A percentile compares a stretch with the other conserved stretches of the same genome.
phyloP scores from a whole-genome alignment of 2,113 vertebrate genomes.

The Mus spicilegus region DNA sequence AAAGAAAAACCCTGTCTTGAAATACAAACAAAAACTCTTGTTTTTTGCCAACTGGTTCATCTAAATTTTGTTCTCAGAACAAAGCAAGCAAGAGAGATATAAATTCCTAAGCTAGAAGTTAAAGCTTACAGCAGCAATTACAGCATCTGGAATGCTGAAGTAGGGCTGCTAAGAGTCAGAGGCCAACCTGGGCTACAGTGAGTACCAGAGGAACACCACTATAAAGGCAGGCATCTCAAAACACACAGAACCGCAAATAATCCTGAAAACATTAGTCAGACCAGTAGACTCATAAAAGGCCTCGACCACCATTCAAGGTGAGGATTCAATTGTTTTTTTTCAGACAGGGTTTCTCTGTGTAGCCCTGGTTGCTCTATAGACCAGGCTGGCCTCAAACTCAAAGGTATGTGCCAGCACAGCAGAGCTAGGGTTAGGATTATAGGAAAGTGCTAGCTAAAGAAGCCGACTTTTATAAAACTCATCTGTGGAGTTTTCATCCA shows the following conservation, averaged over 20 bases:
- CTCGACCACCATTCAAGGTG: not conserved
- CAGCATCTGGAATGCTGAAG: not conserved
- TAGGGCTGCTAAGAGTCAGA: not conserved
- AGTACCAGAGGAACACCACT: not conserved
- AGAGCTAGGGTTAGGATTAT: not conserved
- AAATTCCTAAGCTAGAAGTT: not conserved
- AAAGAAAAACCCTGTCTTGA: not conserved
- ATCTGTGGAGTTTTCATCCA: not conserved
- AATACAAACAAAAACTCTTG: not conserved
- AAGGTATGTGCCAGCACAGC: not conserved
- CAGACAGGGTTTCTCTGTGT: not conserved
- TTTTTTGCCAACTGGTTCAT: not conserved
- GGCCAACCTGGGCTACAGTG: not conserved
- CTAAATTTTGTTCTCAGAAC: not conserved
- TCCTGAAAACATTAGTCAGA: not conserved
- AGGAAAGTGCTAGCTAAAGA: not conserved
- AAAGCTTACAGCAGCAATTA: not conserved
- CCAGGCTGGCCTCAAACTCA: not conserved
- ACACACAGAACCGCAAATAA: not conserved
- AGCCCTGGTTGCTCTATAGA: not conserved
- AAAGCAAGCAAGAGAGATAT: not conserved
- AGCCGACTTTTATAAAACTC: not conserved
- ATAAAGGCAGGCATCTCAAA: not conserved
- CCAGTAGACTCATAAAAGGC: not conserved
- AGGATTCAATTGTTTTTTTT: not conserved